Conservation (phyloP, 2,113 vertebrate genomes). For the Nycticryphes semicollaris region DNA sequence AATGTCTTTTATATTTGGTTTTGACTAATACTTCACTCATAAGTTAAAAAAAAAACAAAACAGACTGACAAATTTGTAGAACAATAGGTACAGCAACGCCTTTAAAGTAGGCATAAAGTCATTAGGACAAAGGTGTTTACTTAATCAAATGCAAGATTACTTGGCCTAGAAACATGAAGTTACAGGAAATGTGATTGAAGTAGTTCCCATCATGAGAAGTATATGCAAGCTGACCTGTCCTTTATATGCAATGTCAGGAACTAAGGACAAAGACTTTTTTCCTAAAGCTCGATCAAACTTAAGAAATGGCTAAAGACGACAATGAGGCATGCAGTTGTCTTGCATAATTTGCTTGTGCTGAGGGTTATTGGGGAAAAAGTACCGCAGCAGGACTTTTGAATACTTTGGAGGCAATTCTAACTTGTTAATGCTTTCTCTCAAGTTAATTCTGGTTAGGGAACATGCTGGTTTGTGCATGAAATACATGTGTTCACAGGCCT, state of each 20-base stretch:
- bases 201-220: conserved; percentile 42
- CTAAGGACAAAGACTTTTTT: not conserved
- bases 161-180: conserved; percentile 52
- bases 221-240: not conserved
- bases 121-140: conserved; percentile 66
- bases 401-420: not conserved
- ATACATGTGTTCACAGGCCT: not conserved
- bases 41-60: conserved; percentile 18
- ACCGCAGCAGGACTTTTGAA: not conserved
- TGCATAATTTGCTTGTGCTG: not conserved
- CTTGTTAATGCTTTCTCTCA: not conserved
- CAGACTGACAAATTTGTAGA: conserved; percentile 47
- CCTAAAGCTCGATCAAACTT: not conserved
- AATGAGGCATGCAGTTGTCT: not conserved
- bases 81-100: conserved; percentile 53
- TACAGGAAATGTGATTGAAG: conserved; percentile 59
- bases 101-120: conserved; percentile 53
- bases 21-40: conserved; percentile 1
- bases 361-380: not conserved
- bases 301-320: not conserved
- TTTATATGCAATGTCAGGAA: conserved; percentile 29
- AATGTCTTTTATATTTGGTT: conserved; percentile 26
- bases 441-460: not conserved
- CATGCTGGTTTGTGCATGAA: not conserved
- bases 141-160: conserved; percentile 63